Base-by-base conservation (phyloP, 2,888 invertebrate genomes). In the Steinernema carpocapsae region DNA sequence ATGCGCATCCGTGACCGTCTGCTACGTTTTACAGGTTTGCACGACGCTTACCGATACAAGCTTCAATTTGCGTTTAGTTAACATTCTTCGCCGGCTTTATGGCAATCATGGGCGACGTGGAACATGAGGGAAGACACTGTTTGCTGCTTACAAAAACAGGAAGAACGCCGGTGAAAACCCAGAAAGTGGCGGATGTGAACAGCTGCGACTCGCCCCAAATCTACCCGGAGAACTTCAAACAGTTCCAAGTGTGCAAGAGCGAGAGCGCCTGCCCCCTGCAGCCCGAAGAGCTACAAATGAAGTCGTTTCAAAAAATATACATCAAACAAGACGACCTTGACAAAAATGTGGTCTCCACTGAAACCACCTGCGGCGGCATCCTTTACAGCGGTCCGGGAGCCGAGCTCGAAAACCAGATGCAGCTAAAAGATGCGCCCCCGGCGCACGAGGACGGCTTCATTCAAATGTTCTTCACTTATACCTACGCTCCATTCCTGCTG, bases 51-150 rank as follows among this genome's bases (percentile, higher is more conserved):
- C 32, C 37, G 24, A 37, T 24, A 10, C 42, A 52, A 0, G 19
- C 6, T 37, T 24, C 37, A 56, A 46, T 74, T 24, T 43, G 32
- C 19, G 77, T 79, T 72, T 78, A 86, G 88, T 89, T 95, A 76
- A 94, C 94, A 32, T 95, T 95, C 90, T 95, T 95, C 89, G 92
- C 94, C 71, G 94, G 93, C 14, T 94, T 94, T 86, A 92, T 95
- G 85, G 94, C 94, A 14, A 91, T 94, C 79, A 93, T 94, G 70
- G 95, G 95, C 48, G 94, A 94, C 88, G 92, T 93, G 84, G 95
- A 96, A 88, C 91, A 93, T 84, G 92, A 92, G 83, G 94, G 94
- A 88, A 90, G 93, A 37, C 95, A 95, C 89, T 93, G 94, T 0
- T 72, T 86, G n/a, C 81, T 86, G 59, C 78, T 80, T 10, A 52